Percentiles rank a stretch among this genome's conserved stretches.
These are phyloP conservation scores for Taurulus bubalis DNA, from an alignment of 2,113 vertebrate species.

Conservation along the genomic window DNA sequence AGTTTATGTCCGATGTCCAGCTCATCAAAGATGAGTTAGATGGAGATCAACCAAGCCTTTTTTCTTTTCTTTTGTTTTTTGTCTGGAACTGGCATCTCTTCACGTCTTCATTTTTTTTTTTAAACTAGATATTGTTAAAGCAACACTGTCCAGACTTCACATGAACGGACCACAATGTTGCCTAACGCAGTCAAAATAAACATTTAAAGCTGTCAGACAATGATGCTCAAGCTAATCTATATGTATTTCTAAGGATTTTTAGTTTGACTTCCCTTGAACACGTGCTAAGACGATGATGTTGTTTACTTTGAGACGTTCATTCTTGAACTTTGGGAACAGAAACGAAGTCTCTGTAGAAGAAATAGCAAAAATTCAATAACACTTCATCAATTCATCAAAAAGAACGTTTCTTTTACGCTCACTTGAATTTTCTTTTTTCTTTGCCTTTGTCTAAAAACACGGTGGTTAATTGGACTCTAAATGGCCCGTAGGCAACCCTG, in stretches of 20 bases:
- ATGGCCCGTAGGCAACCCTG: no score
- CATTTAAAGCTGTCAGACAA: background rate
- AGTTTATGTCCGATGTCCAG: background rate
- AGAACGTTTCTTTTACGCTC: no score
- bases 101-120: background rate
- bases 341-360: no score
- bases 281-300: background rate
- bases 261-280: background rate
- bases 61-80: no score
- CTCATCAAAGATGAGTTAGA: background rate
- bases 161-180: no score
- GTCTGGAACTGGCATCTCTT: no score
- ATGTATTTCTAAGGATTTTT: background rate
- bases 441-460: no score
- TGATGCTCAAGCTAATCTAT: background rate
- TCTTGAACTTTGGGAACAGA: background rate
- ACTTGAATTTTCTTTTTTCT: no score
- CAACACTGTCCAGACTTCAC: background rate
- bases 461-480: no score
- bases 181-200: background rate
- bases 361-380: no score
- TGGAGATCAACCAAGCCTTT: background rate
- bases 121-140: background rate
- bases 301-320: background rate
- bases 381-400: no score